Conservation (phyloP, 2,113 vertebrate species). For the Tringa solitaria region DNA sequence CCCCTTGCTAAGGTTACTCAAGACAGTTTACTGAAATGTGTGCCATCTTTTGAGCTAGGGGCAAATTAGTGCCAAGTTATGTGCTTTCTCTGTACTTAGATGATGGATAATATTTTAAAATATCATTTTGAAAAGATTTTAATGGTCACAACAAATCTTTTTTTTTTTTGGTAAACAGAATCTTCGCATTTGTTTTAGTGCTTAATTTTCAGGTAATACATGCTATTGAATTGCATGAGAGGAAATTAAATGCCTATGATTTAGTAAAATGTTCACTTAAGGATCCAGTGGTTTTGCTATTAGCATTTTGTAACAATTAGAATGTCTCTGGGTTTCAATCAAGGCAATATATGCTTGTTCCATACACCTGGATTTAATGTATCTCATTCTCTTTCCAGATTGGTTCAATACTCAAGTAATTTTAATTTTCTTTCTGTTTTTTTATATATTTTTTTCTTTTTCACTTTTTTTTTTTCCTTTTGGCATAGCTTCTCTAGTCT, state of each 20-base stretch:
- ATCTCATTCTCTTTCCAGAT: background rate
- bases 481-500: background rate
- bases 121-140: background rate
- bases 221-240: slow-evolving; percentile 1
- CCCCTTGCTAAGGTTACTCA: background rate
- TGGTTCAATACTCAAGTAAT: background rate
- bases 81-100: background rate
- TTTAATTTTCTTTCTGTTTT: background rate
- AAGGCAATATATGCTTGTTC: background rate
- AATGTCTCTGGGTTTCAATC: background rate
- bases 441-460: background rate
- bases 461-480: background rate
- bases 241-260: slow-evolving; percentile 32
- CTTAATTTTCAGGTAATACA: slow-evolving; percentile 1
- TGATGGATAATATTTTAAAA: slow-evolving; percentile 32
- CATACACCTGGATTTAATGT: background rate
- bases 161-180: slow-evolving; percentile 41
- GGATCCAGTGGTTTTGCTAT: background rate
- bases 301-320: slow-evolving; percentile 28
- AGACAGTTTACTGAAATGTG: background rate
- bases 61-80: slow-evolving; percentile 9
- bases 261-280: slow-evolving; percentile 32
- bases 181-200: slow-evolving; percentile 9
- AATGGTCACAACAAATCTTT: slow-evolving; percentile 6
- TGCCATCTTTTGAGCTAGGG: background rate